Evolutionary conservation across 2,797 vertebrate species (phyloP).

Genomic region (Balearica regulorum): DNA sequence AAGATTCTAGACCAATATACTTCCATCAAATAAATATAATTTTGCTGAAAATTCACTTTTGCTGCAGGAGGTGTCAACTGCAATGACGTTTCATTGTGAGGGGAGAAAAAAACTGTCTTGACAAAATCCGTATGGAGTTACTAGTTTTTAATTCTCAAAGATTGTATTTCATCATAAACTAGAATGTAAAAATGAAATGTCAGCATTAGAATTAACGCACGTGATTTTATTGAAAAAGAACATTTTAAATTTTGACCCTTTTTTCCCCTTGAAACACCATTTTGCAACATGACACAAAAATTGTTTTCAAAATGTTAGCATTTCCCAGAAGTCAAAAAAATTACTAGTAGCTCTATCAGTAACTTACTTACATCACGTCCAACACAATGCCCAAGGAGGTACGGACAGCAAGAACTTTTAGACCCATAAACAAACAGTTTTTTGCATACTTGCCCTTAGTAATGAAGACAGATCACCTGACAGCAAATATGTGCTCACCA

Average conservation of each 20-base stretch:
- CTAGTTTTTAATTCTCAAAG: not conserved
- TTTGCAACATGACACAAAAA: not conserved
- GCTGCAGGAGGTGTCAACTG: not conserved
- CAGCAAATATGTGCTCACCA: constrained; percentile 32
- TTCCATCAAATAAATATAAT: not conserved
- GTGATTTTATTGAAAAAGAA: not conserved
- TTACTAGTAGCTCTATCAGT: not conserved
- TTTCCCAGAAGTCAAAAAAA: not conserved
- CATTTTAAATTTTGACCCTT: not conserved
- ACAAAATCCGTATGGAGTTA: not conserved
- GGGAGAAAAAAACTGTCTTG: not conserved
- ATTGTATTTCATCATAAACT: not conserved
- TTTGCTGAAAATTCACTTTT: not conserved
- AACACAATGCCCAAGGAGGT: not conserved
- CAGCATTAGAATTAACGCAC: not conserved
- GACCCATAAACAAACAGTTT: constrained; percentile 24
- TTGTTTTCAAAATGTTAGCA: not conserved
- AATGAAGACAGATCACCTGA: constrained; percentile 29
- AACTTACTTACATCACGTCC: constrained; percentile 13
- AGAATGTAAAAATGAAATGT: not conserved
- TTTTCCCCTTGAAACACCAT: not conserved
- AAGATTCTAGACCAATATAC: not conserved
- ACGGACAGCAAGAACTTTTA: constrained; percentile 15
- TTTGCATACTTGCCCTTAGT: constrained; percentile 17
- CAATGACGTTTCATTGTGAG: not conserved